Evolutionary conservation across 2,113 vertebrate genomes (phyloP), one percentile per base, ranked within the genome.

Genomic region (Cervus canadensis): DNA sequence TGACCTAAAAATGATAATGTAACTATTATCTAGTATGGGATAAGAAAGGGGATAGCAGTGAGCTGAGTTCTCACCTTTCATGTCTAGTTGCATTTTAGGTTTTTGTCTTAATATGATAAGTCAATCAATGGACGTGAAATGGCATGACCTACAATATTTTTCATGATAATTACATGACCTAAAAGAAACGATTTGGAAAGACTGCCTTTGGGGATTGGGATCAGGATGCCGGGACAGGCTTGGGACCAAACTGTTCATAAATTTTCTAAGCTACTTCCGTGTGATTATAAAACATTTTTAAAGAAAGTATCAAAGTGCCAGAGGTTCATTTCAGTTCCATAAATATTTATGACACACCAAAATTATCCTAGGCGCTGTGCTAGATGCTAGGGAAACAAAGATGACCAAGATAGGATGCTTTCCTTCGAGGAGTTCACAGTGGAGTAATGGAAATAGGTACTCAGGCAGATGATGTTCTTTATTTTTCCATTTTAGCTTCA

Each of bases 281-380:
- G 62, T 9, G 12, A 79, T 95, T 91, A 64, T 60, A 82, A 96
- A 97, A 84, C 57, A 40, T 56, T 88, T 76, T 64, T 64, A 92
- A 91, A 90, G 57, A 67, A 40, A 86, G 4, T 54, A 26, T 60
- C 33, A 85, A 89, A 62, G 1, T 54, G 54, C 26, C 74, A 64
- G 60, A 88, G 62, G 40, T 81, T 71, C 76, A 60, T 82, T 97
- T 92, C 40, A 40, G 82, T 36, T 96, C 15, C 17, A 62, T 93
- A 94, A 97, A 96, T 97, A 95, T 92, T 92, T 87, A 85, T 56
- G 57, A 10, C 43, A 26, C 17, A 90, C n/a, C 76, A 85, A 48
- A 40, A 57, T 84, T 78, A 76, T 85, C 26, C 40, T 60, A 87
- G 81, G 95, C 87, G 19, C 48, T 59, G 16, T 54, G 36, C 6